A percentile compares a stretch with the other conserved stretches of the same genome.
phyloP scores from a whole-genome alignment of 2,888 invertebrate genomes.

The Allygus modestus region DNA sequence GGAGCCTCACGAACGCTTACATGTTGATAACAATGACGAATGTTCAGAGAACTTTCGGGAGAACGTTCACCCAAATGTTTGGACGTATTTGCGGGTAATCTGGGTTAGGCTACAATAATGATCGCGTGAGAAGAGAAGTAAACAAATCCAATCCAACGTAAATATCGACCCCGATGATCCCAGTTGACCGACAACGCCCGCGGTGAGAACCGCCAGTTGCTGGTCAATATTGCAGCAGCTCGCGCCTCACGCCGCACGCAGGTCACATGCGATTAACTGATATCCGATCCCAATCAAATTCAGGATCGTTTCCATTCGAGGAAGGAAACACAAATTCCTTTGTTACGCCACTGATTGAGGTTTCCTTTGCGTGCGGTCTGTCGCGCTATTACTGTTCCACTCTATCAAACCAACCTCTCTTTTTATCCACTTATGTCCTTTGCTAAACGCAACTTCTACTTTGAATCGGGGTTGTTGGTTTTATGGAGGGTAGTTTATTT shows the following conservation, averaged over 20 bases:
- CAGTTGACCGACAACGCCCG: background rate
- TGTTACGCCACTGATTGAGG: slow-evolving; percentile 26
- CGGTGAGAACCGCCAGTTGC: background rate
- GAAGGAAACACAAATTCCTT: slow-evolving; percentile 45
- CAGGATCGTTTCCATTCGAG: slow-evolving; percentile 27
- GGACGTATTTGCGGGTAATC: too few species aligned
- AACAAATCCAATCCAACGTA: background rate
- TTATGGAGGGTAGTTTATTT: too few species aligned
- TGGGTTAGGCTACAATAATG: too few species aligned
- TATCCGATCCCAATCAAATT: slow-evolving; percentile 46
- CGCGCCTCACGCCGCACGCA: slow-evolving; percentile 21
- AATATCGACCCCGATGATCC: too few species aligned
- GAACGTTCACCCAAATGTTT: too few species aligned
- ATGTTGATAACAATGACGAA: too few species aligned
- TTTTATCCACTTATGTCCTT: background rate
- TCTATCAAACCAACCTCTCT: background rate
- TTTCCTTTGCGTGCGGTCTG: slow-evolving; percentile 11
- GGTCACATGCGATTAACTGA: slow-evolving; percentile 2
- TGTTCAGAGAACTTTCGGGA: too few species aligned
- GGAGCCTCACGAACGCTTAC: too few species aligned
- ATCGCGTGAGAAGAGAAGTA: too few species aligned
- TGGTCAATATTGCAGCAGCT: slow-evolving; percentile 2
- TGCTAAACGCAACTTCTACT: too few species aligned
- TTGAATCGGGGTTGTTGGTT: too few species aligned
- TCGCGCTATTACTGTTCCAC: background rate